Conservation (phyloP, 2,113 vertebrate species). For the Rhinogobius similis region DNA sequence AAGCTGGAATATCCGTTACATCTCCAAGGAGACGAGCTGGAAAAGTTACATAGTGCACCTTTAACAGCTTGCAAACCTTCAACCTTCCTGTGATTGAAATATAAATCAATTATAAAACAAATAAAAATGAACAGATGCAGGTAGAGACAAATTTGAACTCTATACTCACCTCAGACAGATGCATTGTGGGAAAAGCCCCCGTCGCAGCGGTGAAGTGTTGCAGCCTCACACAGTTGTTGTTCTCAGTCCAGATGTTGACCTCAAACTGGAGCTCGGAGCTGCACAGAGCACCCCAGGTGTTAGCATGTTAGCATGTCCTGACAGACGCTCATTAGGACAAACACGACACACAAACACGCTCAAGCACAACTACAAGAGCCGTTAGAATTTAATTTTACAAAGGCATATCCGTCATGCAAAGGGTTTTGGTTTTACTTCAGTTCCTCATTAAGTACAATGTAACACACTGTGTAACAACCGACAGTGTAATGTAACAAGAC, state of each 20-base stretch:
- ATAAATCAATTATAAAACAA: not conserved
- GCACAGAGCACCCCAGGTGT: constrained; percentile 62
- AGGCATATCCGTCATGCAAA: not conserved
- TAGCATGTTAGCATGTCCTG: constrained; percentile 59
- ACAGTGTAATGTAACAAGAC: not conserved
- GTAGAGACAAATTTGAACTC: not conserved
- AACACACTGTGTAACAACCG: not conserved
- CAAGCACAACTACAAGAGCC: not conserved
- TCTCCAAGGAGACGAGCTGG: too few relatives aligned
- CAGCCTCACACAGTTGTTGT: constrained; percentile 43
- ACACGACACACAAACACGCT: constrained; percentile 24
- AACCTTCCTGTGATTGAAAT: not conserved
- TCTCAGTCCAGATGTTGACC: constrained; percentile 73
- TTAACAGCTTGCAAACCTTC: too few relatives aligned
- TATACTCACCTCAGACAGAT: not conserved
- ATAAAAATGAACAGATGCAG: not conserved
- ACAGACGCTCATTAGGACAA: constrained; percentile 76
- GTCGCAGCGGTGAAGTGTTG: constrained; percentile 41
- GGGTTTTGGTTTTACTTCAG: not conserved
- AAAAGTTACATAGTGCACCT: too few relatives aligned
- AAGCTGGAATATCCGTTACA: too few relatives aligned
- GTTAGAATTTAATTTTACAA: not conserved
- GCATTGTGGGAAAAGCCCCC: constrained; percentile 4
- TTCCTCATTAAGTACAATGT: not conserved
- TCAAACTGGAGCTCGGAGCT: constrained; percentile 49